Base-by-base conservation (phyloP, 2,797 vertebrate genomes). In the Sphaeramia orbicularis region DNA sequence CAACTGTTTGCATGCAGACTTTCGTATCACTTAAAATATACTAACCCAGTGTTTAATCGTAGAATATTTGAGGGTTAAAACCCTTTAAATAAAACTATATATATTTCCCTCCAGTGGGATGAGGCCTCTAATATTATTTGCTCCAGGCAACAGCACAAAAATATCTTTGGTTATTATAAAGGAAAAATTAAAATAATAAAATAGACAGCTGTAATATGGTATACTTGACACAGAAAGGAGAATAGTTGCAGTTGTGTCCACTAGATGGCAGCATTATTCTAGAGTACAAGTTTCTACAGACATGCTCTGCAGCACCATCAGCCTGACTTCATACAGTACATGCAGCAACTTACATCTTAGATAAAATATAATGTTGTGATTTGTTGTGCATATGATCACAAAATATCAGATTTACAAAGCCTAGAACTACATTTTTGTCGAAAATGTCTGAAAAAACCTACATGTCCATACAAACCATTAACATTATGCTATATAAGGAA, bases 101-200 rank as follows among this genome's bases (percentile, higher is more conserved):
- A 24, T 58, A 63, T 65, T 40, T 77, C 74, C 83, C 78, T 83
- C 55, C 11, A 12, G 43, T 65, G 64, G 59, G 72, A 77, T 71
- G 66, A 90, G 67, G 79, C 76, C 69, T 85, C 68, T 71, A 65
- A 76, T 74, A 84, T 63, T 51, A 50, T 89, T 86, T 93, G 93
- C 93, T 85, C 91, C 92, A 91, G 92, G 92, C 92, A 94, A 92
- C 83, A 78, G 66, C 71, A 79, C 72, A 77, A 90, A 85, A 86
- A 86, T 70, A 88, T 92, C 88, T 94, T 94, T 93, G 92, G 94
- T 94, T 93, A 87, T 41, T 62, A 78, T 19, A 78, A 76, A 50
- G 44, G 71, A 69, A 76, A 64, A 70, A 65, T 40, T 47, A 43
- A 81, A 76, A 77, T 30, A 55, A 72, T 40, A 71, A 53, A 70